phyloP scores from a whole-genome alignment of 1,140 invertebrate species.

The Drosophila melanica region DNA sequence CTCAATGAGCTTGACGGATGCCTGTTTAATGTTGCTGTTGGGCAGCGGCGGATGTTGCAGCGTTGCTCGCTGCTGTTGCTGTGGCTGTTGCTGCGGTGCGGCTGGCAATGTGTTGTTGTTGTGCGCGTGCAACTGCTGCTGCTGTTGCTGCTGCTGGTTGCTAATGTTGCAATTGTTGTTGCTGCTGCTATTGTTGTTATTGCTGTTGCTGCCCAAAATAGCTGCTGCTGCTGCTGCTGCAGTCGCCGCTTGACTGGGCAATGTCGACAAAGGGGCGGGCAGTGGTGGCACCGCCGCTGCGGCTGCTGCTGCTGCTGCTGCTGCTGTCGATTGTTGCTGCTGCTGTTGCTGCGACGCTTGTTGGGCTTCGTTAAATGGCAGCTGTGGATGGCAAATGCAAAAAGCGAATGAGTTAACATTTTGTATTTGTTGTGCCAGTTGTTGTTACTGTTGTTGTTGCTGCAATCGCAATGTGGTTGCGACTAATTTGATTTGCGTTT shows the following conservation, averaged over 20 bases:
- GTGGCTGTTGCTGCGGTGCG: conserved; percentile 47
- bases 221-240: conserved; percentile 32
- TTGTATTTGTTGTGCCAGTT: not conserved
- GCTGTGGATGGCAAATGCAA: conserved; percentile 37
- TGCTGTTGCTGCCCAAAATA: conserved; percentile 39
- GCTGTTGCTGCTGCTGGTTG: not conserved
- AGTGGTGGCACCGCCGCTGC: conserved; percentile 45
- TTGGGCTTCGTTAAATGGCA: conserved; percentile 75
- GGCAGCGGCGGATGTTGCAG: conserved; percentile 75
- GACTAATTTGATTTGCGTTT: conserved; percentile 75
- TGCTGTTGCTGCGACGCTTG: conserved; percentile 63
- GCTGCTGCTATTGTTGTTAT: conserved; percentile 47
- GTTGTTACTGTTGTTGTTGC: not conserved
- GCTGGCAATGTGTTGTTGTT: conserved; percentile 69
- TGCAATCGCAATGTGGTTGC: conserved; percentile 31
- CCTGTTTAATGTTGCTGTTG: conserved; percentile 78
- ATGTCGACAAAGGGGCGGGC: conserved; percentile 55
- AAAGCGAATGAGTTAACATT: conserved; percentile 37
- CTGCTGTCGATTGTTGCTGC: conserved; percentile 48
- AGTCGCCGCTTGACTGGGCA: conserved; percentile 56
- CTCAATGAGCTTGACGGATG: conserved; percentile 80
- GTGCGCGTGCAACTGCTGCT: conserved; percentile 44
- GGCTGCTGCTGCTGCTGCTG: conserved; percentile 33
- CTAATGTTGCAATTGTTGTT: conserved; percentile 29
- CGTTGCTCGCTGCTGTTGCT: conserved; percentile 61